Conservation (phyloP, 2,113 vertebrate species). For the Laterallus jamaicensis region DNA sequence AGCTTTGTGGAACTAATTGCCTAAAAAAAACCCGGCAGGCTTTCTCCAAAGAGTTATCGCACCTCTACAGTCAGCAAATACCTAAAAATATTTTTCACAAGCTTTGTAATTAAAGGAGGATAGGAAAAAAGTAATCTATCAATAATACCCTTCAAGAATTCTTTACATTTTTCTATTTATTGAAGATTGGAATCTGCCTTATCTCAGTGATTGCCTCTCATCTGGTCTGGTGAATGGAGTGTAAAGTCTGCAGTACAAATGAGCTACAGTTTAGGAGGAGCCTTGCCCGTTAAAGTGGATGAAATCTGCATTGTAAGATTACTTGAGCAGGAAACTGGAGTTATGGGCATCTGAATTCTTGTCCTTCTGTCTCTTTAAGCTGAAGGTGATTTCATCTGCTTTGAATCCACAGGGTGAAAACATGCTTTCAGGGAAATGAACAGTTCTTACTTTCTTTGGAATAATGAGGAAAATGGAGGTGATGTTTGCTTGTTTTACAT, state of each 20-base stretch:
- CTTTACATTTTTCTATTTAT: background rate
- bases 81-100: conserved; percentile 58
- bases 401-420: background rate
- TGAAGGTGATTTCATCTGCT: background rate
- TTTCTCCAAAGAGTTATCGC: conserved; percentile 32
- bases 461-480: background rate
- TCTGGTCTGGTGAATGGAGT: background rate
- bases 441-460: background rate
- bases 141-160: background rate
- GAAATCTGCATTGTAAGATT: background rate
- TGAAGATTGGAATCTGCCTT: background rate
- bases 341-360: background rate
- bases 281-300: background rate
- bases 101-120: conserved; percentile 4
- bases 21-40: conserved; percentile 7
- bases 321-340: background rate
- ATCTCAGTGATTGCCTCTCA: background rate
- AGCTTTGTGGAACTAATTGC: conserved; percentile 6
- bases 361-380: background rate
- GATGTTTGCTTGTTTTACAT: background rate
- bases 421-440: background rate
- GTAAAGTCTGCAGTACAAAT: background rate
- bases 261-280: background rate
- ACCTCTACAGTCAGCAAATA: conserved; percentile 46
- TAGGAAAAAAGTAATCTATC: background rate